phyloP scores from a whole-genome alignment of 2,888 invertebrate species.

The Ophion ventricosus region DNA sequence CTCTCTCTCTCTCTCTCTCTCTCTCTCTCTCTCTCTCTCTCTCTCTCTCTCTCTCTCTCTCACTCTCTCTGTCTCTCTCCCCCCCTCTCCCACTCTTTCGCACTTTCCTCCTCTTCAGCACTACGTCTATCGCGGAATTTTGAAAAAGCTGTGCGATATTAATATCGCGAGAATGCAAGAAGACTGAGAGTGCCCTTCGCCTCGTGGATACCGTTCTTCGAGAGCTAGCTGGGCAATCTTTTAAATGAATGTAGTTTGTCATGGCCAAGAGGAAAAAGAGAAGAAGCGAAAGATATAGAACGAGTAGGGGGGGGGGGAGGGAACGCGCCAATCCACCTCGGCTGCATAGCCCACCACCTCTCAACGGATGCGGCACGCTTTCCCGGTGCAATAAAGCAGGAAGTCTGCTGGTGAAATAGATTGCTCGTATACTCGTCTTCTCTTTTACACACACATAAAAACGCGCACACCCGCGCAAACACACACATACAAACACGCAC shows the following conservation, averaged over 20 bases:
- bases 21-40: background rate
- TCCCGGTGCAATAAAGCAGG: slow-evolving; percentile 61
- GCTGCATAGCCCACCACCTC: slow-evolving; percentile 58
- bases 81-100: no score
- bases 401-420: slow-evolving; percentile 60
- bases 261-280: slow-evolving; percentile 42
- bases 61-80: no score
- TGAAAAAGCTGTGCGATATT: slow-evolving; percentile 53
- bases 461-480: background rate
- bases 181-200: slow-evolving; percentile 50
- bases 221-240: slow-evolving; percentile 61
- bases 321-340: slow-evolving; percentile 58
- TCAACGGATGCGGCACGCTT: slow-evolving; percentile 57
- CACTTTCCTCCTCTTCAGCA: slow-evolving; percentile 10
- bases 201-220: slow-evolving; percentile 48
- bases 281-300: slow-evolving; percentile 11
- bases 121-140: slow-evolving; percentile 35
- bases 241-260: slow-evolving; percentile 66
- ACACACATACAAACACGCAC: background rate
- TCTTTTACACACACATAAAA: background rate
- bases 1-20: background rate
- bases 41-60: no score
- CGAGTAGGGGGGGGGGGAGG: slow-evolving; percentile 2
- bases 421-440: slow-evolving; percentile 55
- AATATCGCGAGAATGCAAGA: slow-evolving; percentile 57